Evolutionary conservation across 2,797 vertebrate species (phyloP).

Genomic region (Meda fulgida): DNA sequence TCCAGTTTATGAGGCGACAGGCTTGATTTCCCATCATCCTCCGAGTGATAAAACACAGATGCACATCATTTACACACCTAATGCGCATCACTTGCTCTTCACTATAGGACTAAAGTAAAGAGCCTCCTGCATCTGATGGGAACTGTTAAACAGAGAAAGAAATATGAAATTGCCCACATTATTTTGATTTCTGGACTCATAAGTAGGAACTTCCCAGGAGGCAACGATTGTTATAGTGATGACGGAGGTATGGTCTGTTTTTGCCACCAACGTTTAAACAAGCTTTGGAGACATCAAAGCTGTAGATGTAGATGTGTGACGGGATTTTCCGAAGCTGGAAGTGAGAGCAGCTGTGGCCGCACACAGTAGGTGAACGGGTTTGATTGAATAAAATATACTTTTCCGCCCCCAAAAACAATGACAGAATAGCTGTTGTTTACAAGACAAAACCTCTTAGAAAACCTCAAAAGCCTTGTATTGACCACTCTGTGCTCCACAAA

Average conservation of each 20-base stretch:
- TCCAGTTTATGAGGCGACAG: neutral
- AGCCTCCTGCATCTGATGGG: neutral
- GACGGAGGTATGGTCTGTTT: constrained; percentile 17
- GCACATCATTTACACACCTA: constrained; percentile 3
- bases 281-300: constrained; percentile 24
- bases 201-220: neutral
- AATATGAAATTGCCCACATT: neutral
- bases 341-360: constrained; percentile 1
- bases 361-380: neutral
- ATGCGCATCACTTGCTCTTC: constrained; percentile 3
- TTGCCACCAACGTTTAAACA: neutral
- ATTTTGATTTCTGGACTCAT: neutral
- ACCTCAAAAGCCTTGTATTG: neutral
- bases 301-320: neutral
- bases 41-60: neutral
- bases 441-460: neutral
- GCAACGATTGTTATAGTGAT: neutral
- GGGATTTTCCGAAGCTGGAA: constrained; percentile 21
- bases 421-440: neutral
- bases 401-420: neutral
- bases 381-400: neutral
- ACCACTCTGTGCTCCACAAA: neutral
- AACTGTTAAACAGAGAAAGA: neutral
- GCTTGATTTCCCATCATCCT: constrained; percentile 16
- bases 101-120: neutral